Conservation (phyloP, 2,888 invertebrate species). For the Anarsia innoxiella region DNA sequence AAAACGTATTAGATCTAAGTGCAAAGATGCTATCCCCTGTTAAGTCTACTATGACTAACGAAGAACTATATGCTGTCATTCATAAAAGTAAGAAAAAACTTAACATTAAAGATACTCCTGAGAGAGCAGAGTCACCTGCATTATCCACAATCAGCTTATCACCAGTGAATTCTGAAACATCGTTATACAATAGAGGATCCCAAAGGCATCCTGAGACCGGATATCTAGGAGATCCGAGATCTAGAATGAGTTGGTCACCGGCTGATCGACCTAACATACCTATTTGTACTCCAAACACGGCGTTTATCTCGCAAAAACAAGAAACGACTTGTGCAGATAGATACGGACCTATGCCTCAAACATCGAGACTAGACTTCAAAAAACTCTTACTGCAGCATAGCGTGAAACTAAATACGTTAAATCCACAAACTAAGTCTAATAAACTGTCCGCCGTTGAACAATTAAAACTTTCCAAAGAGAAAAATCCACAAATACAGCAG, state of each 20-base stretch:
- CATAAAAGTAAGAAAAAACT: slow-evolving; percentile 85
- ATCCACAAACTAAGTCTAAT: slow-evolving; percentile 72
- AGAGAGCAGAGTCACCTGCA: slow-evolving; percentile 65
- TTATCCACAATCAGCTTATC: slow-evolving; percentile 63
- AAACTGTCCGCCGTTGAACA: slow-evolving; percentile 87
- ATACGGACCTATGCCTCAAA: slow-evolving; percentile 79
- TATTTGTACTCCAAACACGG: slow-evolving; percentile 6
- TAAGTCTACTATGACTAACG: slow-evolving; percentile 85
- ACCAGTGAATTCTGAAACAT: slow-evolving; percentile 67
- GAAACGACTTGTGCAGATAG: slow-evolving; percentile 77
- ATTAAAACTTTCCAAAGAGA: slow-evolving; percentile 80
- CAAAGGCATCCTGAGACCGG: slow-evolving; percentile 77
- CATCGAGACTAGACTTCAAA: slow-evolving; percentile 89
- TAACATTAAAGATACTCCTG: slow-evolving; percentile 77
- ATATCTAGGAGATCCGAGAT: slow-evolving; percentile 72
- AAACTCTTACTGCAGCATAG: slow-evolving; percentile 85
- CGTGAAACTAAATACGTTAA: slow-evolving; percentile 74
- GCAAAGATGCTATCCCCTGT: slow-evolving; percentile 77
- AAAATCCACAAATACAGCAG: slow-evolving; percentile 45
- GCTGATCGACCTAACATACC: slow-evolving; percentile 52
- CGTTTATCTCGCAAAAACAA: slow-evolving; percentile 2
- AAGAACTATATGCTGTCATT: slow-evolving; percentile 84
- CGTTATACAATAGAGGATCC: slow-evolving; percentile 52
- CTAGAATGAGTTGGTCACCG: slow-evolving; percentile 80
- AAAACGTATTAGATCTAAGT: slow-evolving; percentile 65